Evolutionary conservation across 2,797 vertebrate genomes (phyloP).

Genomic region (Ceryle rudis): DNA sequence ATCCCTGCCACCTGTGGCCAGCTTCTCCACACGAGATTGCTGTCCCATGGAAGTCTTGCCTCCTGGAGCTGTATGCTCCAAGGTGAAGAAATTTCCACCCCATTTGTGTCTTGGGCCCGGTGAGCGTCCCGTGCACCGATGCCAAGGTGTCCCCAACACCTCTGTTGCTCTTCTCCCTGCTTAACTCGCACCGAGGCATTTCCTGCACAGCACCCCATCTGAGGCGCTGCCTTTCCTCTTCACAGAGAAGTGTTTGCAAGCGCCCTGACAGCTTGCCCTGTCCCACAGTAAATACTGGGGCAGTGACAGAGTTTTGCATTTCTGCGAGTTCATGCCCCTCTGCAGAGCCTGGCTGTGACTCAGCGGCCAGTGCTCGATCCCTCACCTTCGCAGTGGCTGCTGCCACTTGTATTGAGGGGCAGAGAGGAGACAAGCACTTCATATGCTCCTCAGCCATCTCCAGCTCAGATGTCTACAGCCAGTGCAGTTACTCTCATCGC

Average conservation of each 20-base stretch:
- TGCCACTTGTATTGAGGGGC: not conserved
- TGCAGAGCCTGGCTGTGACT: not conserved
- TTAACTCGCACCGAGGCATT: fast-evolving
- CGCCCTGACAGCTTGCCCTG: not conserved
- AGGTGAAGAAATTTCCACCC: not conserved
- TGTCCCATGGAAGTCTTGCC: fast-evolving
- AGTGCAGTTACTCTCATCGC: not conserved
- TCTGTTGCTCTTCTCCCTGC: not conserved
- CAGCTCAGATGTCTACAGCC: not conserved
- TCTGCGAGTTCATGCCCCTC: not conserved
- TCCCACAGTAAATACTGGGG: not conserved
- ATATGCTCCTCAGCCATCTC: not conserved
- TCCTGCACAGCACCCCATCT: not conserved
- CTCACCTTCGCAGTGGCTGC: not conserved
- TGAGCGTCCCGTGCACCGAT: fast-evolving
- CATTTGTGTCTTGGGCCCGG: fast-evolving
- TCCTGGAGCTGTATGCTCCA: not conserved
- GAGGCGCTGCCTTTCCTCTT: not conserved
- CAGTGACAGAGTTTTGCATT: not conserved
- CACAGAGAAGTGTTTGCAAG: not conserved
- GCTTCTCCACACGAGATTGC: not conserved
- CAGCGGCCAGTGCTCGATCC: fast-evolving
- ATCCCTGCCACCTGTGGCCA: not conserved
- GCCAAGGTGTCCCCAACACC: fast-evolving
- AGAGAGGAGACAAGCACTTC: not conserved